phyloP scores from a whole-genome alignment of 2,888 invertebrate species.

The Noctua pronuba region DNA sequence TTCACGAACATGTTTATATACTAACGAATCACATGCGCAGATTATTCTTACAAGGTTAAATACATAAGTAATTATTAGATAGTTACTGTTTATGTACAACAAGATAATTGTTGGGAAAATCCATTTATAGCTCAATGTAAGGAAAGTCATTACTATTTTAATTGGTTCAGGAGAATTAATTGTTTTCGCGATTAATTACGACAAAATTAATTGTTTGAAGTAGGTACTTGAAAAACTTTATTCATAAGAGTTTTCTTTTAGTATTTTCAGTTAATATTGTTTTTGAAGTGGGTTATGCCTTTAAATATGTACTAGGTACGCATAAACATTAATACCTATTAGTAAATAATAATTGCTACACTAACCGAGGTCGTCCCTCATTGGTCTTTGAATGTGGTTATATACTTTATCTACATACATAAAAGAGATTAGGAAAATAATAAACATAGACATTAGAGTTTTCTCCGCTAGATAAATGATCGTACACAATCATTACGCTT shows the following conservation, averaged over 20 bases:
- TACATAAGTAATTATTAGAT: conserved; percentile 1
- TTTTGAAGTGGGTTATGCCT: neutral
- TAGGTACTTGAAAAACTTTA: neutral
- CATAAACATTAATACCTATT: neutral
- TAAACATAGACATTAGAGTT: too few species aligned
- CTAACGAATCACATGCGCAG: neutral
- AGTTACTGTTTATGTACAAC: conserved; percentile 4
- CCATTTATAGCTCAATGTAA: neutral
- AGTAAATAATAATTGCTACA: neutral
- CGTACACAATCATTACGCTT: neutral
- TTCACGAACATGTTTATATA: conserved; percentile 18
- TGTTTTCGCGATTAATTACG: conserved; percentile 9
- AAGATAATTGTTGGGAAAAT: conserved; percentile 27
- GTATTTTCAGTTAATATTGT: neutral
- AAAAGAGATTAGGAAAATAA: neutral
- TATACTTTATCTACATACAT: neutral
- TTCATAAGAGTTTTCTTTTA: neutral
- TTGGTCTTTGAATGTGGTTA: neutral
- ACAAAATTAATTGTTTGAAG: neutral
- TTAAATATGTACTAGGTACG: neutral
- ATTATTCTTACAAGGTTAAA: conserved; percentile 43
- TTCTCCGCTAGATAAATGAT: neutral
- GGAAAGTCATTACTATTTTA: neutral
- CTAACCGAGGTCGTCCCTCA: neutral
- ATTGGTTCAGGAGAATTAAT: conserved; percentile 16